A percentile compares a stretch with the other conserved stretches of the same genome.
These are phyloP conservation scores for Didymodactylos carnosus DNA, from an alignment of 2,888 invertebrate genomes.

Conservation along the genomic window DNA sequence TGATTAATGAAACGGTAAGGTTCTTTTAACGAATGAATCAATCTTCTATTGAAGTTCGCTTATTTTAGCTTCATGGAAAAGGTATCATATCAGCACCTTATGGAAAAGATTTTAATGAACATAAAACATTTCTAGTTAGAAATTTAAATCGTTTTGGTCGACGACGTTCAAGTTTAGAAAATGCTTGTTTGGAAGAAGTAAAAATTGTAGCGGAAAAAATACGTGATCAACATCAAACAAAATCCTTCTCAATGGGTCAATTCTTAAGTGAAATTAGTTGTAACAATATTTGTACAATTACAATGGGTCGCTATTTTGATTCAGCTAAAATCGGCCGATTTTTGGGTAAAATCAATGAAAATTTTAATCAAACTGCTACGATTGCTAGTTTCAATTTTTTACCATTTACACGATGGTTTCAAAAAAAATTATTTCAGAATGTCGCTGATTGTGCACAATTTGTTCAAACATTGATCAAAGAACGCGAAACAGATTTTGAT, in stretches of 20 bases:
- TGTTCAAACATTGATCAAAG: conserved; percentile 4
- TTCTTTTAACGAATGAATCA: too few relatives aligned
- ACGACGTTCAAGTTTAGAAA: conserved; percentile 2
- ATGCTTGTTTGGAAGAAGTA: conserved; percentile 4
- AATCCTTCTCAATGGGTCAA: neutral
- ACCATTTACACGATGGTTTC: conserved; percentile 3
- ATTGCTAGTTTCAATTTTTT: conserved; percentile 13
- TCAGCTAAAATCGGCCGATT: neutral
- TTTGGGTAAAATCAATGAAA: conserved; percentile 9
- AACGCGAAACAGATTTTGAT: conserved; percentile 1
- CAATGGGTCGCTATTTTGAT: conserved; percentile 4
- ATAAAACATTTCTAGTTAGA: conserved; percentile 6
- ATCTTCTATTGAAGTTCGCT: too few relatives aligned
- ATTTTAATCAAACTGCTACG: conserved; percentile 12
- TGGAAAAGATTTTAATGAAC: conserved; percentile 1
- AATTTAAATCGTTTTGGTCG: conserved; percentile 7
- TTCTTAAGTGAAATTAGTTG: conserved; percentile 7
- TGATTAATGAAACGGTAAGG: conserved; percentile 11
- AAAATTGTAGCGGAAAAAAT: neutral
- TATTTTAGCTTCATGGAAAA: conserved; percentile 5
- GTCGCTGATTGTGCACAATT: conserved; percentile 4
- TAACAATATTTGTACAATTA: conserved; percentile 12
- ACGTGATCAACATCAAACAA: neutral
- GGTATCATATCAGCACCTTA: conserved; percentile 10
- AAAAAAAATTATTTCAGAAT: neutral